phyloP scores from a whole-genome alignment of 2,797 vertebrate species.

The Pantherophis vulpinus region DNA sequence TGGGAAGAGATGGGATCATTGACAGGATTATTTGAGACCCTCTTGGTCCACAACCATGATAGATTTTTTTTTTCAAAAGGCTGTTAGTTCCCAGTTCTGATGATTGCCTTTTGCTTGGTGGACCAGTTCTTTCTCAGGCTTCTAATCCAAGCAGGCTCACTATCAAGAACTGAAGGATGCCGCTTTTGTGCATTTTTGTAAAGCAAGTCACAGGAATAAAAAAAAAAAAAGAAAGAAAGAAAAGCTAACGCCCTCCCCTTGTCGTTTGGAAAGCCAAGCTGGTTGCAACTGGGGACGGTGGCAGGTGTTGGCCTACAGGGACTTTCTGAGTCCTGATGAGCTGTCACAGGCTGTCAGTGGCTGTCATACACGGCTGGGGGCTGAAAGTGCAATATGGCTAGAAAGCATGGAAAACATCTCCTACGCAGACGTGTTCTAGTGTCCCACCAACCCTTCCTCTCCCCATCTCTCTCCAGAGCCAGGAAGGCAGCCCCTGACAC shows the following conservation, averaged over 20 bases:
- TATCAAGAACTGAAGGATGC: background rate
- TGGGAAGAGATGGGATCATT: background rate
- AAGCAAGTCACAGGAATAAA: background rate
- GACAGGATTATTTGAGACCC: background rate
- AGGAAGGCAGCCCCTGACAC: background rate
- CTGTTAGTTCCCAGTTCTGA: background rate
- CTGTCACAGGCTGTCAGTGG: slow-evolving; percentile 58
- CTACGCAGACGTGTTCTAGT: background rate
- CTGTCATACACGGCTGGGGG: slow-evolving; percentile 41
- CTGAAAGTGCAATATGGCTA: background rate
- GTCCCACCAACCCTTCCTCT: background rate
- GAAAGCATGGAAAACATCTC: background rate
- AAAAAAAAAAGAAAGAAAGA: too few species aligned
- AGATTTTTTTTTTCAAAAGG: background rate
- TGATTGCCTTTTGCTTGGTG: background rate
- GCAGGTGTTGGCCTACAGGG: background rate
- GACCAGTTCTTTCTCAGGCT: background rate
- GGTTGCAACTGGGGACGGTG: background rate
- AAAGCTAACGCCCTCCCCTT: background rate
- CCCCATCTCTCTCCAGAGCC: slow-evolving; percentile 1
- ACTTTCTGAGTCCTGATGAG: slow-evolving; percentile 12
- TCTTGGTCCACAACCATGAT: background rate
- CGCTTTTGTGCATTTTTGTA: background rate
- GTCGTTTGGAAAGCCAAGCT: background rate
- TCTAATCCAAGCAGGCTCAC: background rate